A percentile compares a stretch with the other conserved stretches of the same genome.
Evolutionary conservation across 2,888 invertebrate genomes (phyloP).

Genomic region (Noctuana brunneofusca): DNA sequence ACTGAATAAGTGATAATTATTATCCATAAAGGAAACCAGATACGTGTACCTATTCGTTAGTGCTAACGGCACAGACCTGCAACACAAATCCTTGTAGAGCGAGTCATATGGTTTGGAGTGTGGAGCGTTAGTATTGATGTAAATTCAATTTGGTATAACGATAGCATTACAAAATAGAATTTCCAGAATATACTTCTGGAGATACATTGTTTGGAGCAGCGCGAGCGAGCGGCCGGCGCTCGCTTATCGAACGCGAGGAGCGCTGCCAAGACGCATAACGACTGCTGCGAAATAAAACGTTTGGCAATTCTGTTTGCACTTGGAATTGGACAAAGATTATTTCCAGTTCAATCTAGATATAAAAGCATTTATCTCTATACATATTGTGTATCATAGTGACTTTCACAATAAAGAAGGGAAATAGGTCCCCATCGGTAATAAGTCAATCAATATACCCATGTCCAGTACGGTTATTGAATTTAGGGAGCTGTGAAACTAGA

Average conservation of each 20-base stretch:
- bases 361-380: not conserved
- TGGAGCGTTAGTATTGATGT: not conserved
- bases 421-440: no score
- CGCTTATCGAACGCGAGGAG: conserved; percentile 1
- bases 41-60: no score
- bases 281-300: conserved; percentile 25
- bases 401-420: no score
- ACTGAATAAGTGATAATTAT: no score
- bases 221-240: not conserved
- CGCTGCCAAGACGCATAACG: conserved; percentile 22
- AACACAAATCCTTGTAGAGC: not conserved
- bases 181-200: not conserved
- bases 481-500: no score
- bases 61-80: no score
- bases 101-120: not conserved
- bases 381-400: no score
- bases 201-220: not conserved
- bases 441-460: no score
- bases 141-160: not conserved
- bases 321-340: not conserved
- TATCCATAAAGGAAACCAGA: no score
- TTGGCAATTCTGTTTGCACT: conserved; percentile 7
- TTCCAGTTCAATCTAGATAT: not conserved
- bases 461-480: no score
- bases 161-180: not conserved